Conservation (phyloP, 2,797 vertebrate species). For the Arnoldichthys spilopterus region DNA sequence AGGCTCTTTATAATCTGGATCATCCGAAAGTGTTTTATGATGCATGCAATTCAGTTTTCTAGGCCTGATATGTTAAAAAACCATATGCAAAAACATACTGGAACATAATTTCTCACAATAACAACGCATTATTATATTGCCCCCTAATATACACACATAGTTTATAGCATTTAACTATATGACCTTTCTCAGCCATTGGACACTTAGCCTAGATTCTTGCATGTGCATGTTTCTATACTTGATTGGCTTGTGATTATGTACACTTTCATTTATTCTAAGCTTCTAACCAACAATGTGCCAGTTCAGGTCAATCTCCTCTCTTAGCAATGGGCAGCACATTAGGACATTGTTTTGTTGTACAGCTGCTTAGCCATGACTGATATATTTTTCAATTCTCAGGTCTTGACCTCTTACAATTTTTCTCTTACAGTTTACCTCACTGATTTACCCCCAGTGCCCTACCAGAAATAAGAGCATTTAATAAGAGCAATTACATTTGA, state of each 20-base stretch:
- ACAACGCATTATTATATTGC: neutral
- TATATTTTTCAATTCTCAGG: neutral
- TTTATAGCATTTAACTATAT: neutral
- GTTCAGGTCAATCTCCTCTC: neutral
- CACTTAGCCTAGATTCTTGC: no score
- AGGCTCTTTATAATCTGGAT: no score
- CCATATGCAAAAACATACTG: no score
- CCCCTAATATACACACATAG: neutral
- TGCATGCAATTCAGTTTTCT: neutral
- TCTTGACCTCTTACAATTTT: constrained; percentile 8
- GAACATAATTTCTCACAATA: no score
- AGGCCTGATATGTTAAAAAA: neutral
- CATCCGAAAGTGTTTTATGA: no score
- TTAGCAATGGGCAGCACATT: neutral
- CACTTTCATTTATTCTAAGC: neutral
- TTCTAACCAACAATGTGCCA: neutral
- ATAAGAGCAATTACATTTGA: constrained; percentile 27
- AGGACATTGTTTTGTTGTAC: neutral
- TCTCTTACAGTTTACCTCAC: neutral
- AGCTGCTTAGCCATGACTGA: neutral
- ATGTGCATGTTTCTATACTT: neutral
- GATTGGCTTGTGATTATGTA: constrained; percentile 1
- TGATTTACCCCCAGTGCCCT: constrained; percentile 7
- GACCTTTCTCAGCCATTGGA: neutral
- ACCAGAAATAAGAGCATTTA: constrained; percentile 15